Evolutionary conservation across 2,113 vertebrate species (phyloP).

Genomic region (Cavia porcellus): DNA sequence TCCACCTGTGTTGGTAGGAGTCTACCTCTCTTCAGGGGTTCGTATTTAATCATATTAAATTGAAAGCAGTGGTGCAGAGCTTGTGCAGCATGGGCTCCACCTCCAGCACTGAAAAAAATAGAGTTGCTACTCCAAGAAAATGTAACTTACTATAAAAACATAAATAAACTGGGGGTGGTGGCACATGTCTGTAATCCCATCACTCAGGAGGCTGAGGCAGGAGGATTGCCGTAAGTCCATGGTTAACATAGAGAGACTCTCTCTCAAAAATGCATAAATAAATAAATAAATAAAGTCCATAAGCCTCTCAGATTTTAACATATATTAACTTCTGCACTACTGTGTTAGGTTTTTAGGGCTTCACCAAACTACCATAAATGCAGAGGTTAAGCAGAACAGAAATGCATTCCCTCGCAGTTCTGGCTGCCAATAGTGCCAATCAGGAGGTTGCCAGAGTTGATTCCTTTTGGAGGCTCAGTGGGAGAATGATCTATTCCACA

Average conservation of each 20-base stretch:
- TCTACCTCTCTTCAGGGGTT: not conserved
- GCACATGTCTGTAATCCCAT: too few species aligned
- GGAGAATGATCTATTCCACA: not conserved
- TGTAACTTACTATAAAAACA: not conserved
- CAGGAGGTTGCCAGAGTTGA: not conserved
- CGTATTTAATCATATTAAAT: not conserved
- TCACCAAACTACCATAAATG: not conserved
- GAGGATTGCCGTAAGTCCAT: too few species aligned
- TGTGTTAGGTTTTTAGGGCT: not conserved
- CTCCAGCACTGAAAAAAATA: not conserved
- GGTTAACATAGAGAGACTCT: too few species aligned
- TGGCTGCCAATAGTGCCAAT: not conserved
- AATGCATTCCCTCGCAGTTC: not conserved
- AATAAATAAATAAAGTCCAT: not conserved
- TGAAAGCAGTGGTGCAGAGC: not conserved
- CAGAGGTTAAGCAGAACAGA: not conserved
- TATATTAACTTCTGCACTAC: not conserved
- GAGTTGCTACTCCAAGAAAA: constrained; percentile 1
- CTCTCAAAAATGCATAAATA: too few species aligned
- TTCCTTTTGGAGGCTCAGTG: not conserved
- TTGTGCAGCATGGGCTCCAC: not conserved
- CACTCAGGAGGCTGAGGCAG: too few species aligned
- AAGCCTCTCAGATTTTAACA: not conserved
- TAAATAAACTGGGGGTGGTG: not conserved
- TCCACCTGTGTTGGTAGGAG: not conserved